These are phyloP conservation scores for Tromatobia lineatoria DNA, from an alignment of 2,888 invertebrate genomes.

Conservation along the genomic window DNA sequence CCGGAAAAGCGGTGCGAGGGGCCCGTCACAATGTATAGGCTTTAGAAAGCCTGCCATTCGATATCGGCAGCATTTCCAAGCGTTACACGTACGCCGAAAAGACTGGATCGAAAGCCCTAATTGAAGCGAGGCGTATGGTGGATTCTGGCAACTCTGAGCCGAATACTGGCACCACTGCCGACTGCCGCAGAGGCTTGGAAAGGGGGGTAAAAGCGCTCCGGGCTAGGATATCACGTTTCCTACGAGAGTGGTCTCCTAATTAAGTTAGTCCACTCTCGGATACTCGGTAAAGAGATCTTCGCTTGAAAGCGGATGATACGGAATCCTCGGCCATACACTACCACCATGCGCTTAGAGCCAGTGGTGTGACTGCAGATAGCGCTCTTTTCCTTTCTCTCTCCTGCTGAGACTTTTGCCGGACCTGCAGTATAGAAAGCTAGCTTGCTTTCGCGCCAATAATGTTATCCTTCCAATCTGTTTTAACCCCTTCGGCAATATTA, in stretches of 20 bases:
- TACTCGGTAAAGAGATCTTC: conserved; percentile 71
- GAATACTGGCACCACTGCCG: conserved; percentile 32
- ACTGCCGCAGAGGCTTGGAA: conserved; percentile 41
- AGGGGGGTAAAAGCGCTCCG: conserved; percentile 56
- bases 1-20: too few relatives aligned
- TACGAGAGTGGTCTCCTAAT: conserved; percentile 75
- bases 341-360: conserved; percentile 42
- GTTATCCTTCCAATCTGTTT: conserved; percentile 64
- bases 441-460: conserved; percentile 53
- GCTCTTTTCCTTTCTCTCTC: conserved; percentile 8
- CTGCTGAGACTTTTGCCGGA: conserved; percentile 37
- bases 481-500: conserved; percentile 46
- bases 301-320: conserved; percentile 68
- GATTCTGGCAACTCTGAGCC: conserved; percentile 31
- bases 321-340: conserved; percentile 39
- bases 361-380: conserved; percentile 71
- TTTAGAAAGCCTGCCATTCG: conserved; percentile 12
- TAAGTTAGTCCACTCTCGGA: conserved; percentile 74
- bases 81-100: conserved; percentile 65
- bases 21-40: conserved; percentile 2
- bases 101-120: conserved; percentile 62
- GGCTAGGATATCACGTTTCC: conserved; percentile 71
- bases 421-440: conserved; percentile 48
- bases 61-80: conserved; percentile 63
- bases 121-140: conserved; percentile 63